A percentile compares a stretch with the other conserved stretches of the same genome.
These are phyloP conservation scores for Larimichthys polyactis DNA, from an alignment of 2,113 vertebrate genomes.

Conservation along the genomic window DNA sequence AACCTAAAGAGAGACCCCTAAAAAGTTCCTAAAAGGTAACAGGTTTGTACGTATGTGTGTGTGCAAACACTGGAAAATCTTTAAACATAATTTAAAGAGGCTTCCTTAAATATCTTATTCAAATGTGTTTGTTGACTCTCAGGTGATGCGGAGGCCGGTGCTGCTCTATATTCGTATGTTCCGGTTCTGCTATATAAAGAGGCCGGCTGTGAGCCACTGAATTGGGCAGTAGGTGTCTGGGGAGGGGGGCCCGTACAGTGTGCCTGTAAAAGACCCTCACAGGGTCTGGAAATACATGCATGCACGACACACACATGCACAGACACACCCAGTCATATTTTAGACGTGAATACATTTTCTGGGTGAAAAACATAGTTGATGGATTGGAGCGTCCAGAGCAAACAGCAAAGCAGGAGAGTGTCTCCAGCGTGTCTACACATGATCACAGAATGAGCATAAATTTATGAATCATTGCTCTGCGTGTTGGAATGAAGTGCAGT, in stretches of 20 bases:
- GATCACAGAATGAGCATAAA: constrained; percentile 2
- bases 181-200: constrained; percentile 30
- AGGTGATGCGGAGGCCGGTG: constrained; percentile 20
- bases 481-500: constrained; percentile 11
- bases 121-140: constrained; percentile 46
- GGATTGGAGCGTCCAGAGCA: constrained; percentile 35
- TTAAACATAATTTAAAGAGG: not conserved
- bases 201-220: constrained; percentile 55
- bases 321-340: constrained; percentile 16
- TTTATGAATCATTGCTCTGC: constrained; percentile 27
- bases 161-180: constrained; percentile 15
- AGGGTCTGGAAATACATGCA: constrained; percentile 10
- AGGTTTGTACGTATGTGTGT: not conserved
- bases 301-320: constrained; percentile 6
- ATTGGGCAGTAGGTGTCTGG: constrained; percentile 61
- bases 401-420: constrained; percentile 24
- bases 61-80: not conserved
- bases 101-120: not conserved
- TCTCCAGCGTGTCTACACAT: constrained; percentile 50
- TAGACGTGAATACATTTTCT: constrained; percentile 10
- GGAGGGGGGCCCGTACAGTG: constrained; percentile 13
- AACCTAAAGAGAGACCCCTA: not conserved
- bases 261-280: constrained; percentile 51
- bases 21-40: not conserved
- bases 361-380: constrained; percentile 47